Base-by-base conservation (phyloP, 2,888 invertebrate genomes). In the Apamea epomidion region DNA sequence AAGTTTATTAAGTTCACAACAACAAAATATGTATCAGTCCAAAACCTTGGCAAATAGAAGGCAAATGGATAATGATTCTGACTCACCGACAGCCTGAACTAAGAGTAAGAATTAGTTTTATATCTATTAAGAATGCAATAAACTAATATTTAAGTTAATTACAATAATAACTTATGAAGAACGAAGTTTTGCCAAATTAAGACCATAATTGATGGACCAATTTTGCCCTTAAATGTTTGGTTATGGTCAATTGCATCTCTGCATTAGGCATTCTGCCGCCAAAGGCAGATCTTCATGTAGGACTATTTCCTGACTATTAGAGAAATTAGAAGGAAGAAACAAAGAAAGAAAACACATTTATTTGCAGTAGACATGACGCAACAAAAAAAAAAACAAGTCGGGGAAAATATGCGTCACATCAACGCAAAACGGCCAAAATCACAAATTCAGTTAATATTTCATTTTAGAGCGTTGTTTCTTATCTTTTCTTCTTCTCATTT, bases 41-140 rank as follows among this genome's bases (percentile, higher is more conserved):
- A 62, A 65, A 80, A 69, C 84, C 82, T 85, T 85, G 86, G 45
- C 21, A 51, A 75, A 65, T 58, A 70, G 67, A 85, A 71, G 51
- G 85, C 60, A 78, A 62, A 62, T 25, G 54, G 8, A 45, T 72
- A 58, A 29, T 69, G 10, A 60, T 67, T 16, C 74, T 60, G 71
- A 84, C 42, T 77, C 74, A 82, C 81, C 1, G 48, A 54, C 54
- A 58, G 10, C 51, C 32, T 65, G 16, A 37, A 67, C 58, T 68
- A 37, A 45, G 16, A n/a, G 8, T 51, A 16, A 54, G 29, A 74
- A 75, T 62, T 58, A 69, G 48, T 74, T 75, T 72, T 68, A 69
- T n/a, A 42, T 77, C 8, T 62, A 72, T 68, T 60, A 37, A 25
- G 58, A 74, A 48, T 48, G 29, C n/a, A 65, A 68, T 70, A 1